Evolutionary conservation across 2,888 invertebrate genomes (phyloP).

Genomic region (Atherix ibis): DNA sequence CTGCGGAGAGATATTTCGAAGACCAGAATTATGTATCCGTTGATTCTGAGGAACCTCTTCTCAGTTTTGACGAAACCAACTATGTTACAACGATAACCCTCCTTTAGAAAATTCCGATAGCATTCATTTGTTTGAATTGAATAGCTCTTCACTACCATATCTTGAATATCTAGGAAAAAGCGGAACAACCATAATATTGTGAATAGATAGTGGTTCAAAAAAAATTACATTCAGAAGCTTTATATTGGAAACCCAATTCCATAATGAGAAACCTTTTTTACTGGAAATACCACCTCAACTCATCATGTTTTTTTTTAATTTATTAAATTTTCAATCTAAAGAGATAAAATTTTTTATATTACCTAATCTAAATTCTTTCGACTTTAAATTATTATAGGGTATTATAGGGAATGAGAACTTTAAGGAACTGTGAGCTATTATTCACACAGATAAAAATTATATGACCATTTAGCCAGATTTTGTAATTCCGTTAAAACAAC

Average conservation of each 20-base stretch:
- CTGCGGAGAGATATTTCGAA: neutral
- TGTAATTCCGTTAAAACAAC: slow-evolving; percentile 5
- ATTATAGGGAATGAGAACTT: slow-evolving; percentile 10
- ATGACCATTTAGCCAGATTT: slow-evolving; percentile 4
- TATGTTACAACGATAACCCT: no score
- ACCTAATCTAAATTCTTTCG: slow-evolving; percentile 5
- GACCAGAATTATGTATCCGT: neutral
- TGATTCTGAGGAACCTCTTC: neutral
- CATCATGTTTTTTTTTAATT: no score
- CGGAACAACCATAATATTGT: slow-evolving; percentile 11
- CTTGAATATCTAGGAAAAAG: slow-evolving; percentile 11
- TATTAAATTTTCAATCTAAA: slow-evolving; percentile 4
- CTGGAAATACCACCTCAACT: no score
- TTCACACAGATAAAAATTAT: slow-evolving; percentile 6
- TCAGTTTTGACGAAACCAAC: no score
- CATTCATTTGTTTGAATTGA: slow-evolving; percentile 14
- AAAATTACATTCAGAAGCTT: slow-evolving; percentile 11
- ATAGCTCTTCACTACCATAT: slow-evolving; percentile 12
- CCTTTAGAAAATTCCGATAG: slow-evolving; percentile 7
- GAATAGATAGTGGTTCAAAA: slow-evolving; percentile 13
- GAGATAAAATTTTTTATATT: slow-evolving; percentile 9
- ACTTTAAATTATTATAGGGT: no score
- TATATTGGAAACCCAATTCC: slow-evolving; percentile 7
- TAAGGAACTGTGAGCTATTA: slow-evolving; percentile 6
- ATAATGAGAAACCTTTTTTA: slow-evolving; percentile 10